Conservation (phyloP, 1,140 invertebrate species). For the Scaptomyza hsui region DNA sequence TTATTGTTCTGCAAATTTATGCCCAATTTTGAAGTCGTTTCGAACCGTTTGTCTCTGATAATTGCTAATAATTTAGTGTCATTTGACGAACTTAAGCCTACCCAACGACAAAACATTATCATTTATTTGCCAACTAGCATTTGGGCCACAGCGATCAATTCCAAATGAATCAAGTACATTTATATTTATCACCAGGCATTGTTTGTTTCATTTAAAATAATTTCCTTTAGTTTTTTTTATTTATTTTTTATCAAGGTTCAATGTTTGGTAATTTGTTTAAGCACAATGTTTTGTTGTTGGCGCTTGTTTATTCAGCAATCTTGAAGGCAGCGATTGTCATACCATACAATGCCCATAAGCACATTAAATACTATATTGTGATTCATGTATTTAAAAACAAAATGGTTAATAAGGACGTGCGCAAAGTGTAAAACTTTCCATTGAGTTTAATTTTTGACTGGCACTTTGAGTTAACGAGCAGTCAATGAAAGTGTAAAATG, state of each 20-base stretch:
- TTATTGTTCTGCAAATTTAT: slow-evolving; percentile 59
- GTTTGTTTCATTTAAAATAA: slow-evolving; percentile 11
- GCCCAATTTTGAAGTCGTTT: slow-evolving; percentile 72
- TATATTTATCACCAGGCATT: slow-evolving; percentile 44
- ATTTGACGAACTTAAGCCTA: slow-evolving; percentile 69
- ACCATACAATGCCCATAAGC: slow-evolving; percentile 41
- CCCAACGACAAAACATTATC: slow-evolving; percentile 58
- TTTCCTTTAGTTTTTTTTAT: slow-evolving; percentile 21
- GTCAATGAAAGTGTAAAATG: too few relatives aligned
- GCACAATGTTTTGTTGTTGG: slow-evolving; percentile 17
- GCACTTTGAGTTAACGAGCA: too few relatives aligned
- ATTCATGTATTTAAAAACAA: slow-evolving; percentile 28
- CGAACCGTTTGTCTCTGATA: slow-evolving; percentile 73
- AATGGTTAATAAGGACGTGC: slow-evolving; percentile 2
- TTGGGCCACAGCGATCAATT: slow-evolving; percentile 60
- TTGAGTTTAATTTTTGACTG: neutral
- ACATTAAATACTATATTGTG: slow-evolving; percentile 45
- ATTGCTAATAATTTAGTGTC: slow-evolving; percentile 79
- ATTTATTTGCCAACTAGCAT: slow-evolving; percentile 40
- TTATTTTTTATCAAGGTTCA: slow-evolving; percentile 52
- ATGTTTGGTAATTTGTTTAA: slow-evolving; percentile 59
- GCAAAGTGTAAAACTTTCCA: slow-evolving; percentile 5
- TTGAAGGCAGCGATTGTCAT: slow-evolving; percentile 50
- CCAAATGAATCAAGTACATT: slow-evolving; percentile 56
- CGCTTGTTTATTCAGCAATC: slow-evolving; percentile 39